These are phyloP conservation scores for Brachionus rubens DNA, from an alignment of 1,140 invertebrate genomes.

Conservation along the genomic window DNA sequence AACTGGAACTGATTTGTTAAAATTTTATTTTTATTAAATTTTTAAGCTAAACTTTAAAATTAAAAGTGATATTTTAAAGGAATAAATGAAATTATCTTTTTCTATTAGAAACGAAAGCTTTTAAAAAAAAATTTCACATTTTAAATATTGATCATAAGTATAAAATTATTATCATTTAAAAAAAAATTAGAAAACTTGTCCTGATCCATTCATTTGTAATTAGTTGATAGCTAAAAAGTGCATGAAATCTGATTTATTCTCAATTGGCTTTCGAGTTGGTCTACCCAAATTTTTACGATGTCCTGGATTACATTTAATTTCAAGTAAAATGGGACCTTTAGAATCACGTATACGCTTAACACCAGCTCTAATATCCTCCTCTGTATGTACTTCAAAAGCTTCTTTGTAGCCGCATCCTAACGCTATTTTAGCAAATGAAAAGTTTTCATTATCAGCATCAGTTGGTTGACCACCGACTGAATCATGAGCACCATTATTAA, in stretches of 20 bases:
- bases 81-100: too few species aligned
- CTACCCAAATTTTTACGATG: slow-evolving; percentile 59
- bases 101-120: too few species aligned
- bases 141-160: too few species aligned
- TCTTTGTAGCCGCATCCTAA: slow-evolving; percentile 58
- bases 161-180: too few species aligned
- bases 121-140: too few species aligned
- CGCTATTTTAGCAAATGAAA: slow-evolving; percentile 56
- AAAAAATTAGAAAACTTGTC: too few species aligned
- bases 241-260: slow-evolving; percentile 63
- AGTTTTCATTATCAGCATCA: slow-evolving; percentile 52
- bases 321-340: slow-evolving; percentile 59
- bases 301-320: slow-evolving; percentile 58
- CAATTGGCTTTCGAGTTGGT: slow-evolving; percentile 59
- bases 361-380: slow-evolving; percentile 53
- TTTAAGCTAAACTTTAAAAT: too few species aligned
- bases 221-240: slow-evolving; percentile 55
- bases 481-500: slow-evolving; percentile 63
- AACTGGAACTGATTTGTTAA: too few species aligned
- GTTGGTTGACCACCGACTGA: slow-evolving; percentile 62
- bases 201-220: background rate
- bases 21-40: too few species aligned
- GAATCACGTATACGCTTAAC: slow-evolving; percentile 50
- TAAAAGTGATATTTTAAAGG: too few species aligned
- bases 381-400: slow-evolving; percentile 54